Percentiles rank a stretch among this genome's conserved stretches.
phyloP scores from a whole-genome alignment of 2,888 invertebrate genomes.

The Drosophila vallismaia region DNA sequence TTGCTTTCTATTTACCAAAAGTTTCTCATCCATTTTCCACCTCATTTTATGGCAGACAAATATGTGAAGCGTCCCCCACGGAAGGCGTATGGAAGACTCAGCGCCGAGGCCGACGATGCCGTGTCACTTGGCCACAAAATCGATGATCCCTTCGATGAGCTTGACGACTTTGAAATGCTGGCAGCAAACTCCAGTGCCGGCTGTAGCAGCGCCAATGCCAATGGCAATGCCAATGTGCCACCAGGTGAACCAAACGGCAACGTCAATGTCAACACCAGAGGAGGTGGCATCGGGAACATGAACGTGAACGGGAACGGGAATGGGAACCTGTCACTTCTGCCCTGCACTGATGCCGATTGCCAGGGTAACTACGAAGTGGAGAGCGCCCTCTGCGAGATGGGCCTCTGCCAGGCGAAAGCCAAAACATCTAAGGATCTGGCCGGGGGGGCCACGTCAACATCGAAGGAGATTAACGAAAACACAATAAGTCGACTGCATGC shows the following conservation, averaged over 20 bases:
- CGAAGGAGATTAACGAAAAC: slow-evolving; percentile 82
- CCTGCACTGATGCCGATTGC: slow-evolving; percentile 71
- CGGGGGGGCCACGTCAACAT: slow-evolving; percentile 46
- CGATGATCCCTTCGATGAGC: slow-evolving; percentile 83
- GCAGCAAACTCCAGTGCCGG: slow-evolving; percentile 67
- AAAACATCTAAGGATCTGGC: slow-evolving; percentile 74
- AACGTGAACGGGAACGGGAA: slow-evolving; percentile 52
- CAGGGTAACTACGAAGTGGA: slow-evolving; percentile 79
- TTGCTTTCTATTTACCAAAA: slow-evolving; percentile 17
- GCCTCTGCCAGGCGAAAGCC: slow-evolving; percentile 72
- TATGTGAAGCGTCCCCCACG: slow-evolving; percentile 83
- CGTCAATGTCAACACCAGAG: slow-evolving; percentile 42
- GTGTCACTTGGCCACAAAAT: slow-evolving; percentile 82
- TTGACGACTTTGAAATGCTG: slow-evolving; percentile 82
- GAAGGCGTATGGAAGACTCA: slow-evolving; percentile 83
- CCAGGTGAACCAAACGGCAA: slow-evolving; percentile 45
- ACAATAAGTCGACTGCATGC: slow-evolving; percentile 84
- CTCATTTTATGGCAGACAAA: slow-evolving; percentile 77
- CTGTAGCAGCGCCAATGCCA: slow-evolving; percentile 36
- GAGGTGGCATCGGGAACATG: slow-evolving; percentile 17
- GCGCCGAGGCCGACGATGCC: slow-evolving; percentile 82
- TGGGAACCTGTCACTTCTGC: slow-evolving; percentile 49
- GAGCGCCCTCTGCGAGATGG: slow-evolving; percentile 80
- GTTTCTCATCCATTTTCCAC: slow-evolving; percentile 39
- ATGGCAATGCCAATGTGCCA: slow-evolving; percentile 31